Percentiles rank a stretch among this genome's conserved stretches.
phyloP scores from a whole-genome alignment of 1,140 invertebrate genomes.

The Mycetomoellerius zeteki region DNA sequence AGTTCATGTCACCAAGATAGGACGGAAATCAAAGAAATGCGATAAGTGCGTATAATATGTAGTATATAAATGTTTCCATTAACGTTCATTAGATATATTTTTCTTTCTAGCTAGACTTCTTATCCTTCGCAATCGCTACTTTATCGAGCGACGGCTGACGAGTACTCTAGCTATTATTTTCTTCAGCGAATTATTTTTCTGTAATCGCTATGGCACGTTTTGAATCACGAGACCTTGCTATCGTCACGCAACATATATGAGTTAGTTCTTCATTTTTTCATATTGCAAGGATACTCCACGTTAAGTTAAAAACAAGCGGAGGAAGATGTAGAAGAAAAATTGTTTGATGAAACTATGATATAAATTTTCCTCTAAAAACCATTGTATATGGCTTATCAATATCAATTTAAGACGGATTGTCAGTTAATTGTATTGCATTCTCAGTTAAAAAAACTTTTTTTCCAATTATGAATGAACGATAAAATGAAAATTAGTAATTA shows the following conservation, averaged over 20 bases:
- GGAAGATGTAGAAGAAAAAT: constrained; percentile 15
- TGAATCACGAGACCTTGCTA: constrained; percentile 42
- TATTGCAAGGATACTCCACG: constrained; percentile 46
- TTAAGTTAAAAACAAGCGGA: constrained; percentile 46
- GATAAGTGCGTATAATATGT: background rate
- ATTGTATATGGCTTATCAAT: background rate
- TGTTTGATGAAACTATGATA: background rate
- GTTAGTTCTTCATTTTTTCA: constrained; percentile 71
- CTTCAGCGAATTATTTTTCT: constrained; percentile 61
- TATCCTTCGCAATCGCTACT: constrained; percentile 8
- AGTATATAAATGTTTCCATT: background rate
- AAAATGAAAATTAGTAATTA: background rate
- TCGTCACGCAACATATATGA: constrained; percentile 65
- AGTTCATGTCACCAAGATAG: constrained; percentile 10
- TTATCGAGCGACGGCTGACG: constrained; percentile 7
- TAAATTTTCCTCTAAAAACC: background rate
- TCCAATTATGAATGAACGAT: background rate
- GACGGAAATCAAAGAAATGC: background rate
- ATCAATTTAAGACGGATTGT: background rate
- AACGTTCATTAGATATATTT: constrained; percentile 6
- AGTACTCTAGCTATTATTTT: constrained; percentile 14
- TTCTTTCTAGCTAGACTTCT: constrained; percentile 24
- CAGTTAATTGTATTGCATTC: background rate
- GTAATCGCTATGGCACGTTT: constrained; percentile 64
- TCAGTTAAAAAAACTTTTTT: too few relatives aligned